Evolutionary conservation across 2,113 vertebrate genomes (phyloP).

Genomic region (Cebus imitator): DNA sequence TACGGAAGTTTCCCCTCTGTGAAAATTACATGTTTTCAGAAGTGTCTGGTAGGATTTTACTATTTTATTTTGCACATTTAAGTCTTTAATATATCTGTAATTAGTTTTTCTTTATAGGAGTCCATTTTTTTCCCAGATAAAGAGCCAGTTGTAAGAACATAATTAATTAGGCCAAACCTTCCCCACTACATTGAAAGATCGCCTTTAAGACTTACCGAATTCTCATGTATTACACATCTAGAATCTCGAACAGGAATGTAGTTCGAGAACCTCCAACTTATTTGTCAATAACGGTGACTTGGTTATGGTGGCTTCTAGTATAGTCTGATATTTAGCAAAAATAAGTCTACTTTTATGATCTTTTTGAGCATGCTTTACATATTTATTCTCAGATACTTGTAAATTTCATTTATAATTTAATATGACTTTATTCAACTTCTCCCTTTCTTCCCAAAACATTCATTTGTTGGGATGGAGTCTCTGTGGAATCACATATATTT

Average conservation of each 20-base stretch:
- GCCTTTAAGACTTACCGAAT: not conserved
- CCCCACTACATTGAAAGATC: not conserved
- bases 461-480: not conserved
- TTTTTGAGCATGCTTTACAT: not conserved
- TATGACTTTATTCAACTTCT: not conserved
- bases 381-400: not conserved
- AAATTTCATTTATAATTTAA: not conserved
- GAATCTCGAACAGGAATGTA: not conserved
- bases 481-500: not conserved
- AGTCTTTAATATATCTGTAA: not conserved
- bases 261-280: not conserved
- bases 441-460: not conserved
- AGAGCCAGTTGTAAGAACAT: not conserved
- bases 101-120: not conserved
- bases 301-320: not conserved
- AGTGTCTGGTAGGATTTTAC: not conserved
- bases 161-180: constrained; percentile 29
- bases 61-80: constrained; percentile 38
- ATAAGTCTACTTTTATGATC: not conserved
- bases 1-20: not conserved
- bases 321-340: not conserved
- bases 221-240: not conserved
- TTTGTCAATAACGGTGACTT: not conserved
- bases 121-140: not conserved
- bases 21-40: not conserved